Conservation (phyloP, 2,113 vertebrate species). For the Tragelaphus strepsiceros region DNA sequence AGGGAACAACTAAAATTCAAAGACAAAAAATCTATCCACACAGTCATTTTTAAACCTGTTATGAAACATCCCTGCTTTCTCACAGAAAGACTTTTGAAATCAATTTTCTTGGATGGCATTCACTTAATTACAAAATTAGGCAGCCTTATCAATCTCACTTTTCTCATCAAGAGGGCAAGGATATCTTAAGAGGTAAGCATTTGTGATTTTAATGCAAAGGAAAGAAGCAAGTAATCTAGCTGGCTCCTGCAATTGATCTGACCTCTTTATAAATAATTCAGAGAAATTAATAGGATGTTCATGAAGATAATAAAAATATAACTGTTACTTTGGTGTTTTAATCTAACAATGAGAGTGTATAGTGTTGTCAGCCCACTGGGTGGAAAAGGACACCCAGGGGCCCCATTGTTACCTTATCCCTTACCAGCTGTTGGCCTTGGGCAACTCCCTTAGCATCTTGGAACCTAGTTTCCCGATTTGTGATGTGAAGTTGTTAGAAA, state of each 20-base stretch:
- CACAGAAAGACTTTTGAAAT: background rate
- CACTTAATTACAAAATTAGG: background rate
- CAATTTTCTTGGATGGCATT: background rate
- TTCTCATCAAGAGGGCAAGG: background rate
- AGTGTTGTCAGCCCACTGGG: background rate
- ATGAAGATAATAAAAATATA: background rate
- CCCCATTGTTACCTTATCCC: background rate
- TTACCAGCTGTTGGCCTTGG: background rate
- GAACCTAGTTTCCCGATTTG: background rate
- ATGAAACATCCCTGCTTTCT: background rate
- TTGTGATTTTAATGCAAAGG: constrained; percentile 14
- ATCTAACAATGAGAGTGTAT: background rate
- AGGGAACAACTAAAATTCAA: background rate
- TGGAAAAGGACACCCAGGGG: background rate
- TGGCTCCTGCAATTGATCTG: background rate
- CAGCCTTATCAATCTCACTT: background rate
- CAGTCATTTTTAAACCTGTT: background rate
- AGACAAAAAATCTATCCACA: background rate
- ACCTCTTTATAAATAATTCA: constrained; percentile 41
- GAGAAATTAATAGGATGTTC: background rate
- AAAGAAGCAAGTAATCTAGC: background rate
- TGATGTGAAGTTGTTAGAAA: background rate
- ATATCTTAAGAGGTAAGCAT: background rate
- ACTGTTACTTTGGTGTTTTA: background rate
- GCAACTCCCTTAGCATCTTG: background rate